Percentiles rank a stretch among this genome's conserved stretches.
These are phyloP conservation scores for Trialeurodes vaporariorum DNA, from an alignment of 1,140 invertebrate species.

Conservation along the genomic window DNA sequence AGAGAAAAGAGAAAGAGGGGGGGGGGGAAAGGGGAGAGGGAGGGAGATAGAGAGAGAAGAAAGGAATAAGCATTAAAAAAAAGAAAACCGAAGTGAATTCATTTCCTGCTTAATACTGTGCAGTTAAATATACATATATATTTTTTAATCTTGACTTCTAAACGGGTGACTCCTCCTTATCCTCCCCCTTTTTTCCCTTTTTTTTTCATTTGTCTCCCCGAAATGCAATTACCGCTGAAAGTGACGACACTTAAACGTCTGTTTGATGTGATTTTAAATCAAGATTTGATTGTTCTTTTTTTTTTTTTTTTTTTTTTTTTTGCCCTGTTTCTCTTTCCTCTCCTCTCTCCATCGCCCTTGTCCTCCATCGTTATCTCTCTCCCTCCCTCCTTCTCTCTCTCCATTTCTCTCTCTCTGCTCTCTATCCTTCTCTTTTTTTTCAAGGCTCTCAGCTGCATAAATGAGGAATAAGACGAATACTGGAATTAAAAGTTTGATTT, in stretches of 20 bases:
- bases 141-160: background rate
- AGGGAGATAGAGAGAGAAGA: background rate
- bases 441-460: background rate
- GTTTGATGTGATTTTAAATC: constrained; percentile 1
- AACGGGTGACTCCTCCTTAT: no score
- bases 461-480: background rate
- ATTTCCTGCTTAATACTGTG: background rate
- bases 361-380: no score
- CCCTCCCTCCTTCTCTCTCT: background rate
- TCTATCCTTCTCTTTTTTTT: background rate
- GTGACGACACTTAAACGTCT: background rate
- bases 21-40: no score
- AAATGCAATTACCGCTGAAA: background rate
- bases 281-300: background rate
- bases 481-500: background rate
- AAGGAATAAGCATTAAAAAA: no score
- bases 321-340: background rate
- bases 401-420: background rate
- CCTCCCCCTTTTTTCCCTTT: background rate
- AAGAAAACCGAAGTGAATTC: background rate
- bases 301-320: background rate
- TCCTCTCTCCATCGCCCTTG: background rate
- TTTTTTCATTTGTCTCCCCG: background rate
- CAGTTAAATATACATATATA: background rate
- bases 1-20: no score